Evolutionary conservation across 2,113 vertebrate genomes (phyloP).

Genomic region (Prolemur simus): DNA sequence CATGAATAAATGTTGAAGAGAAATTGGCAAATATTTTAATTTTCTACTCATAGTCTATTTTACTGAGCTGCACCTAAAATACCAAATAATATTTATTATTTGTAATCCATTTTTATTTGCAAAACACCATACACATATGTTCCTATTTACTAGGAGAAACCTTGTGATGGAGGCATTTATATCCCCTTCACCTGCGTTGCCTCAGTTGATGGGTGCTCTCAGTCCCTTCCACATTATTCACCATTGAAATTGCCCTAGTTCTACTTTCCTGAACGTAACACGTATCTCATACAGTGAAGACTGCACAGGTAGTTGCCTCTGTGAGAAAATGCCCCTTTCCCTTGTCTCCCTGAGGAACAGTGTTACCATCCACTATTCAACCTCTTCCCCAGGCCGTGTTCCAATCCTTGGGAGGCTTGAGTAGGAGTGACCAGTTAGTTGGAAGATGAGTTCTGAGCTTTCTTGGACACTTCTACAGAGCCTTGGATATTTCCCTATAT

Average conservation of each 20-base stretch:
- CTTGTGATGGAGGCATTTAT: background rate
- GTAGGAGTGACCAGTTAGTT: background rate
- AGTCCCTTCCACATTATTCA: background rate
- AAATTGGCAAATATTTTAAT: background rate
- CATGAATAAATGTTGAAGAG: background rate
- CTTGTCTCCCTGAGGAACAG: background rate
- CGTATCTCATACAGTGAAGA: background rate
- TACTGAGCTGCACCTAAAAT: background rate
- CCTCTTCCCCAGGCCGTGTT: background rate
- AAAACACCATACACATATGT: background rate
- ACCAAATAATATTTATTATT: background rate
- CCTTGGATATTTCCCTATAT: background rate
- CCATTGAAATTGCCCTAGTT: background rate
- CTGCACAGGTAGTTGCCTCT: background rate
- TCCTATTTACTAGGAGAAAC: too few relatives aligned
- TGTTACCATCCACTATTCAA: too few relatives aligned
- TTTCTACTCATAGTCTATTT: background rate
- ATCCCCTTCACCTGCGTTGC: fast-evolving
- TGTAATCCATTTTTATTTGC: background rate
- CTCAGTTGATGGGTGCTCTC: background rate
- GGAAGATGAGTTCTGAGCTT: background rate
- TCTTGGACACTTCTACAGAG: background rate
- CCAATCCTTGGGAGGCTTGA: background rate
- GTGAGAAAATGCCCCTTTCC: too few relatives aligned
- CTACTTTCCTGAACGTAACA: background rate